Evolutionary conservation across 2,888 invertebrate species (phyloP), one percentile per base, ranked within the genome.

Genomic region (Ormyrus thymus): DNA sequence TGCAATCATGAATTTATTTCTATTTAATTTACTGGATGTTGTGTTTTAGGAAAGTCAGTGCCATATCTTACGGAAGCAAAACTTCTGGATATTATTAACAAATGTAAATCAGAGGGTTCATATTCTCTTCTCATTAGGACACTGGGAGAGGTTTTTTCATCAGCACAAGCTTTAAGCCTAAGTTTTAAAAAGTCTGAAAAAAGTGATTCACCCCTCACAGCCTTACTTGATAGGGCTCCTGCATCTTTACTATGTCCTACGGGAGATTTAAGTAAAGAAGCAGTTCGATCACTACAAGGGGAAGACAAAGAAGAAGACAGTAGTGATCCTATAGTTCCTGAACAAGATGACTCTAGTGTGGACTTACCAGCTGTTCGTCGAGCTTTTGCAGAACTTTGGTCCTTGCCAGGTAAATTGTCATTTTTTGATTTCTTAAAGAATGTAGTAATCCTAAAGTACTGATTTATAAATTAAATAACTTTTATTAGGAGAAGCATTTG

Each of bases 271-370:
- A 94, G 93, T 84, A 95, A 95, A 87, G 95, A 95, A 90, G 94
- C 94, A 82, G 92, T 94, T n/a, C 91, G 95, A 72, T 92, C 93
- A 7, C 90, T 95, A 78, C 95, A 95, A 88, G 94, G 93, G 71
- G 97, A 97, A 82, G 97, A 97, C 85, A 97, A 97, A 90, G 97
- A 97, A 87, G 94, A 95, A 85, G 97, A 97, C 86, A 94, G 95
- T 85, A 92, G 93, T 79, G 93, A 87, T 82, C 87, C 87, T 15
- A 85, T 86, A 79, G 89, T 88, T 82, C 88, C 88, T 76, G 85
- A 85, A 66, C 86, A 87, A 51, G 90, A 90, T 79, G 90, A 90
- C 71, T 89, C 90, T 3, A 89, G 84, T 45, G 92, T 96, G n/a
- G 96, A 97, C 89, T 92, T 96, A 69, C 92, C 92, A 0, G 92